phyloP scores from a whole-genome alignment of 2,888 invertebrate species.

The Eupithecia abbreviata region DNA sequence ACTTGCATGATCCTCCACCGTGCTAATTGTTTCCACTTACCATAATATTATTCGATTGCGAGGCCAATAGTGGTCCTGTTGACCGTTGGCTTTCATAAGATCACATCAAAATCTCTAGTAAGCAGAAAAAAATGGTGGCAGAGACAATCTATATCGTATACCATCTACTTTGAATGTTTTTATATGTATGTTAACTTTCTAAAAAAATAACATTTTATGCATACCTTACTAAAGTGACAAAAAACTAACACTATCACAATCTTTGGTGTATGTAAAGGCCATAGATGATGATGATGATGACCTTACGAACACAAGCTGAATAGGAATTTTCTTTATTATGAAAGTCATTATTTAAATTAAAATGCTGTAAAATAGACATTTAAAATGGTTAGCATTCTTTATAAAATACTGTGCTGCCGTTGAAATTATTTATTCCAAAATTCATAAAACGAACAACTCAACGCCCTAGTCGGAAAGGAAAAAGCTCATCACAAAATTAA shows the following conservation, averaged over 20 bases:
- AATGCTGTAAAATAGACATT: neutral
- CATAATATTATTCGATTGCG: conserved; percentile 29
- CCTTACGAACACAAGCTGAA: neutral
- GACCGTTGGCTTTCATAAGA: neutral
- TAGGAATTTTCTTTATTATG: neutral
- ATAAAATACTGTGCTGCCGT: neutral
- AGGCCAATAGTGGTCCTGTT: neutral
- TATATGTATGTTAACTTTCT: too few species aligned
- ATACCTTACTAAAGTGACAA: too few species aligned
- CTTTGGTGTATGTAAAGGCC: too few species aligned
- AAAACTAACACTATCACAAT: too few species aligned
- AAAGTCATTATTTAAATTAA: neutral
- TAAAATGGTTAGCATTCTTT: neutral
- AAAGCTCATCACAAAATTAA: conserved; percentile 21
- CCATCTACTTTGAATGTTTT: too few species aligned
- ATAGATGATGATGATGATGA: too few species aligned
- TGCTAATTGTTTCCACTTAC: conserved; percentile 30
- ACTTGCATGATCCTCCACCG: conserved; percentile 55
- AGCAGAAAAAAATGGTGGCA: too few species aligned
- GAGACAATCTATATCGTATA: too few species aligned
- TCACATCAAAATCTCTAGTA: neutral
- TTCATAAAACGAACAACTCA: conserved; percentile 2
- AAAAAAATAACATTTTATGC: too few species aligned
- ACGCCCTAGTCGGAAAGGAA: neutral
- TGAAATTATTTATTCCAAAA: neutral